A percentile compares a stretch with the other conserved stretches of the same genome.
phyloP scores from a whole-genome alignment of 2,888 invertebrate species.

The Agonopterix heracliana region DNA sequence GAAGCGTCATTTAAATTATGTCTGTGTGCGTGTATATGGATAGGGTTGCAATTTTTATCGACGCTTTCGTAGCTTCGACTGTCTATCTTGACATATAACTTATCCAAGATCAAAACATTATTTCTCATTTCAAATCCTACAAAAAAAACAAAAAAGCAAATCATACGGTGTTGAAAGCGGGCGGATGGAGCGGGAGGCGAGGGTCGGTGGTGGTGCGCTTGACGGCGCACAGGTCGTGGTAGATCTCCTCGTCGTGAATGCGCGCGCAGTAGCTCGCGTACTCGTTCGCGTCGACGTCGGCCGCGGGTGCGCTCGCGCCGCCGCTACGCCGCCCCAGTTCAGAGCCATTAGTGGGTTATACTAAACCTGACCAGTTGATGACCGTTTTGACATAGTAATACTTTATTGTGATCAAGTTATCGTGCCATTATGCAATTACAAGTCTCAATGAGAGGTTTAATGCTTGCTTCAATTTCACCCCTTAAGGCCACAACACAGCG shows the following conservation, averaged over 20 bases:
- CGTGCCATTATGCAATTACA: too few species aligned
- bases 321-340: constrained; percentile 26
- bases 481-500: too few species aligned
- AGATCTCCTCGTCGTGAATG: constrained; percentile 92
- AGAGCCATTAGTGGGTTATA: not conserved
- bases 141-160: constrained; percentile 32
- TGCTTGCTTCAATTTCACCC: too few species aligned
- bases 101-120: too few species aligned
- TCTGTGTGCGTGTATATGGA: too few species aligned
- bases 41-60: too few species aligned
- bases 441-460: too few species aligned
- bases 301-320: constrained; percentile 29
- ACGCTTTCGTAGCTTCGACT: too few species aligned
- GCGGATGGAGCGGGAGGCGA: constrained; percentile 59
- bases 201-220: constrained; percentile 72
- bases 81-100: too few species aligned
- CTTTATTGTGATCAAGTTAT: too few species aligned
- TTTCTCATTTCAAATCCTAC: not conserved
- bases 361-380: constrained; percentile 18
- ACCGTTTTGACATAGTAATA: too few species aligned
- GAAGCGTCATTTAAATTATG: too few species aligned
- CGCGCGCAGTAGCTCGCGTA: constrained; percentile 83
- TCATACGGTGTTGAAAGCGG: constrained; percentile 72
- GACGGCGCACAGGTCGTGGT: constrained; percentile 93
- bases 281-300: constrained; percentile 68